Base-by-base conservation (phyloP, 2,113 vertebrate species). In the Aplodontia rufa region DNA sequence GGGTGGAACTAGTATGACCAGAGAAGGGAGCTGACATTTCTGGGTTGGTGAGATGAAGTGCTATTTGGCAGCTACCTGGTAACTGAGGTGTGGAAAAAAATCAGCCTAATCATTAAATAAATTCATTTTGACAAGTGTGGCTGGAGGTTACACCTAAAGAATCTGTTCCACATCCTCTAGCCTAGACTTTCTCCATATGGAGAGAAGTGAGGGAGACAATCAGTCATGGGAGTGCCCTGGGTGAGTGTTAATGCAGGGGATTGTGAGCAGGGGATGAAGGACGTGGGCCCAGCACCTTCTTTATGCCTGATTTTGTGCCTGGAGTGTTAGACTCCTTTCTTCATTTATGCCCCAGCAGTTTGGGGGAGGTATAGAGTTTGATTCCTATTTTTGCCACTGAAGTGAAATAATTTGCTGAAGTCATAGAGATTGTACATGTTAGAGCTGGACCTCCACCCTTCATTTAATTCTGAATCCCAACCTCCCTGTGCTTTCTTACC, bases 51-150 rank as follows among this genome's bases (percentile, higher is more conserved):
- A 30, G 88, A 93, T 79, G 68, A 81, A 40, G 30, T 28, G 37
- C 53, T 74, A 12, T 78, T 76, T 96, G 87, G 88, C 89, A 91
- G 72, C 32, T 80, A 51, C 49, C 49, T 62, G 53, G 53, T 49
- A 35, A 83, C 51, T 42, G 86, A 83, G 40, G 37, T 81, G 28
- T 58, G 62, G 88, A 12, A 92, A 88, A 90, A 74, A 69, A 74
- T 26, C 35, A 66, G 55, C n/a, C 42, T 74, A 45, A 51, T 91
- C 40, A 90, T 8, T 75, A 82, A 90, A 40, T 89, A 69, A 37
- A 75, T 85, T 86, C n/a, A 93, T 74, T 90, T 49, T 86, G 94
- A 92, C 53, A 79, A n/a, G n/a, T n/a, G n/a, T 8, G 72, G 66
- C 37, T 60, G 66, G n/a, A 92, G 32, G 51, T 68, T 81, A 92